Base-by-base conservation (phyloP, 2,113 vertebrate genomes). In the Gobius niger region DNA sequence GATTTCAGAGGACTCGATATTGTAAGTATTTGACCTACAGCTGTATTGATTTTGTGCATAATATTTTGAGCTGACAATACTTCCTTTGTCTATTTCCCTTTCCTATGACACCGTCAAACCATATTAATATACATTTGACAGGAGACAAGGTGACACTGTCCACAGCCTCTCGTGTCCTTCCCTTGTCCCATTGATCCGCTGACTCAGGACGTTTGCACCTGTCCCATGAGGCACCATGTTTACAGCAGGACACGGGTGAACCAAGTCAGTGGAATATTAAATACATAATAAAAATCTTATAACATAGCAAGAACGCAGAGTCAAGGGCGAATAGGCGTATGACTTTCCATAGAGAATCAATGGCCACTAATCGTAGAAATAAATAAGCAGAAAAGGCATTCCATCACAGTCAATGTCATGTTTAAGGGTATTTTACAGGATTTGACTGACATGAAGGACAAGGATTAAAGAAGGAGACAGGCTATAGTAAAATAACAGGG, bases 111-210 rank as follows among this genome's bases (percentile, higher is more conserved):
- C 24, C 65, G 3, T 34, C 5, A 34, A 34, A 34, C 24, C 24
- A 34, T 34, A 34, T 34, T 34, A 34, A 4, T 34, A 76, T 71
- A 73, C 64, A 40, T 56, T 56, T 76, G 76, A 75, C 71, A 64
- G 62, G 67, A 70, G 78, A 66, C 85, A 84, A 86, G 84, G 86
- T 84, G 75, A 85, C 75, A 71, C 57, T 75, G 71, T 51, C 44
- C 80, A 70, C 68, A 75, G 24, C 18, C 60, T 73, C 82, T 44
- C 6, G 9, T 65, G 71, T 73, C 70, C 85, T 84, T 82, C 67
- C 83, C 85, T 85, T 87, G 89, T 15, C 34, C 65, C 71, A 90
- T 81, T 82, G 90, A 88, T 87, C 82, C 79, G 83, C 87, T 84
- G 80, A 76, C 81, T 85, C 81, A 77, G 77, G 76, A 51, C 70